Evolutionary conservation across 2,888 invertebrate genomes (phyloP).

Genomic region (Parnassius glacialis): DNA sequence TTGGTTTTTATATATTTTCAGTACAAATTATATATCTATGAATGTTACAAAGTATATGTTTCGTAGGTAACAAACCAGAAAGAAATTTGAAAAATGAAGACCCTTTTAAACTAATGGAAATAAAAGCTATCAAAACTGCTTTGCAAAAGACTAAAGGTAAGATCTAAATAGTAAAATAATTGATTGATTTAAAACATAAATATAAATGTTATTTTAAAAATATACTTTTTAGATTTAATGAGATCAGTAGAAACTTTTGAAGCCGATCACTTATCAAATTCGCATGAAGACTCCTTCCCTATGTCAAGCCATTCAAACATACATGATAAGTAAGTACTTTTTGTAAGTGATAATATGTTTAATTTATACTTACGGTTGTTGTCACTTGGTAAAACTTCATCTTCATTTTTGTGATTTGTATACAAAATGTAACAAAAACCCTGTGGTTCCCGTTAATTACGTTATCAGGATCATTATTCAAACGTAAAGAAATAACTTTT

Average conservation of each 20-base stretch:
- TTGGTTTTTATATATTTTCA: slow-evolving; percentile 1
- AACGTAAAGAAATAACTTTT: too few relatives aligned
- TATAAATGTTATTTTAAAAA: neutral
- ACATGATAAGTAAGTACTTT: slow-evolving; percentile 62
- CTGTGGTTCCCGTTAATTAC: too few relatives aligned
- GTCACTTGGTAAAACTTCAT: too few relatives aligned
- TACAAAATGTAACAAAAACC: too few relatives aligned
- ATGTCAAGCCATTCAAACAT: slow-evolving; percentile 66
- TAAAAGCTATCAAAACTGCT: slow-evolving; percentile 73
- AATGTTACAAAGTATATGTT: neutral
- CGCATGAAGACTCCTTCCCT: slow-evolving; percentile 62
- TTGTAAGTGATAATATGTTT: neutral
- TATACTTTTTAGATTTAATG: slow-evolving; percentile 61
- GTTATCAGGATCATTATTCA: too few relatives aligned
- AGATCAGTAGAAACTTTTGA: slow-evolving; percentile 73
- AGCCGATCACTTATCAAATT: slow-evolving; percentile 53
- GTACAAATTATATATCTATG: slow-evolving; percentile 2
- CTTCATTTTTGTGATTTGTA: too few relatives aligned
- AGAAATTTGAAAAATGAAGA: slow-evolving; percentile 72
- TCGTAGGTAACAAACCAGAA: slow-evolving; percentile 58
- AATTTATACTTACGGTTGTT: too few relatives aligned
- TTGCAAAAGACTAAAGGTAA: slow-evolving; percentile 74
- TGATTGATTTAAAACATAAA: slow-evolving; percentile 5
- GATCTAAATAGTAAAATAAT: slow-evolving; percentile 6
- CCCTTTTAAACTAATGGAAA: slow-evolving; percentile 75